These are phyloP conservation scores for Brachionichthys hirsutus DNA, from an alignment of 2,113 vertebrate genomes.

Conservation along the genomic window DNA sequence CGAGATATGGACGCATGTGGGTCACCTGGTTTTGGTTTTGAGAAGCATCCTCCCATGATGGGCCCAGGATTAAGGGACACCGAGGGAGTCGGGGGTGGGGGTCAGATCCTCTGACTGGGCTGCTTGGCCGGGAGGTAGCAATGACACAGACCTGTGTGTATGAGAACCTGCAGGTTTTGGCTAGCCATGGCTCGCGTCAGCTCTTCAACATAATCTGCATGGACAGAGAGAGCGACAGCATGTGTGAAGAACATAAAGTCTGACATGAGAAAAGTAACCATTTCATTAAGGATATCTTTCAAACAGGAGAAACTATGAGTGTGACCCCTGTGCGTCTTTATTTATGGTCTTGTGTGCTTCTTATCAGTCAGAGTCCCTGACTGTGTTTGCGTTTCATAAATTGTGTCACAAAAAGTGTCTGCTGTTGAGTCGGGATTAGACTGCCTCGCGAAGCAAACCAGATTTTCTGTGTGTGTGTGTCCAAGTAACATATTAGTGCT, in stretches of 20 bases:
- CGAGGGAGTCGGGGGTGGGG: constrained; percentile 50
- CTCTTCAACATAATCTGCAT: constrained; percentile 68
- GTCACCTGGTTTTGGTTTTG: constrained; percentile 97
- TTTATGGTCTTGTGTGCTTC: neutral
- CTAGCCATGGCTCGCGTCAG: constrained; percentile 75
- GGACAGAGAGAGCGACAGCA: constrained; percentile 7
- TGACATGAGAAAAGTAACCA: too few species aligned
- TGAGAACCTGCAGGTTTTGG: constrained; percentile 66
- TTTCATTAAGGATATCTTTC: too few species aligned
- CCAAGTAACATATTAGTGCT: constrained; percentile 29
- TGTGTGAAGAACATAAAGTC: too few species aligned
- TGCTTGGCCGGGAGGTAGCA: constrained; percentile 50
- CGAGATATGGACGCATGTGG: neutral
- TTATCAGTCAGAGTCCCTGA: constrained; percentile 5
- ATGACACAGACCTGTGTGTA: constrained; percentile 56
- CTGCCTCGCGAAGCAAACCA: neutral
- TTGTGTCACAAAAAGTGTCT: neutral
- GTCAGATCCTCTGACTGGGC: constrained; percentile 61
- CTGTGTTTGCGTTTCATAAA: constrained; percentile 13
- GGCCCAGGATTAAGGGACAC: constrained; percentile 63
- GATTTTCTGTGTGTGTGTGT: constrained; percentile 22
- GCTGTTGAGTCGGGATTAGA: constrained; percentile 3
- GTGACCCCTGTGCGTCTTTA: neutral
- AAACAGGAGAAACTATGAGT: neutral
- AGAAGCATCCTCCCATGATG: constrained; percentile 98